Evolutionary conservation across 2,797 vertebrate genomes (phyloP), one percentile per base, ranked within the genome.

Genomic region (Distichodus sexfasciatus): DNA sequence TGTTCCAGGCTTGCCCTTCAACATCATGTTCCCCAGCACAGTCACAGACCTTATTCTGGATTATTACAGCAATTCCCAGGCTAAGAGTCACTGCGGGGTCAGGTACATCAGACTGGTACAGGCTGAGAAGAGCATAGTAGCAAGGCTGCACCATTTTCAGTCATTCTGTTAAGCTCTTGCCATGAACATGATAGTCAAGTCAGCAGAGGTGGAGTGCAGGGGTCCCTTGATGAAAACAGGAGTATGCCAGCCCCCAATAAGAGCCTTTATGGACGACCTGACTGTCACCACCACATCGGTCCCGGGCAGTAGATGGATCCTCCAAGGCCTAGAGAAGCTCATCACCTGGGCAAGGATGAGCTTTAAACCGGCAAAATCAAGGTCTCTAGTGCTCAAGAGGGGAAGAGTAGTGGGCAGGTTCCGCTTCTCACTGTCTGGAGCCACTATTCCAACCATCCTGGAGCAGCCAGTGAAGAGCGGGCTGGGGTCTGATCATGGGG

Each of bases 121-220:
- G 0, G 0, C 47, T 50, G 47, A 50, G n/a, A 51, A 51, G 28
- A 19, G 38, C n/a, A 63, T 50, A 17, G 35, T 58, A 19, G 44
- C 59, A n/a, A 38, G 23, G 59, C n/a, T 64, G 41, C 33, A 74
- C n/a, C 19, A 24, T 57, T 64, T 17, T 74, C 35, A 48, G 17
- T 50, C 26, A 48, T 14, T 17, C 44, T 29, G 12, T 63, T 69
- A n/a, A 26, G 50, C 40, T 7, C 9, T 57, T 12, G 71, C 50
- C 54, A 46, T 46, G 36, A 73, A 53, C 40, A 67, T 66, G 54
- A 24, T 66, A 12, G 43, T 67, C 7, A 66, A 62, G 38, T 53
- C 47, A 31, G 59, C 36, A 4, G 36, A 69, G 28, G 10, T 50
- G 17, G 55, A 69, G 48, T 61, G 31, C 57, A 61, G 55, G 61